Evolutionary conservation across 1,140 invertebrate species (phyloP).

Genomic region (Oedothorax gibbosus): DNA sequence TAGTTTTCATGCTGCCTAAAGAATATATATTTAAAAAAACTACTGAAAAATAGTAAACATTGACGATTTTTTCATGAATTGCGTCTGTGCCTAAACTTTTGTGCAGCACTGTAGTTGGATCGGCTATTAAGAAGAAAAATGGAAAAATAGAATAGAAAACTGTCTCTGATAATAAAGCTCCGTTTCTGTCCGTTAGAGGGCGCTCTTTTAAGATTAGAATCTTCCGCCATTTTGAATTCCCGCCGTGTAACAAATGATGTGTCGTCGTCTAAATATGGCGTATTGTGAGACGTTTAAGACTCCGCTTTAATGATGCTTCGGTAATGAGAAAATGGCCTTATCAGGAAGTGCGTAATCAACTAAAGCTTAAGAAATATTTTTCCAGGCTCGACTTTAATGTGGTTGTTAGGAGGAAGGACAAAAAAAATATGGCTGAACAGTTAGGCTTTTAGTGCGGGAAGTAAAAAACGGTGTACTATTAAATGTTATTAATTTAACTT

Average conservation of each 20-base stretch:
- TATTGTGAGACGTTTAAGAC: slow-evolving; percentile 42
- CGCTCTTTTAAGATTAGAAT: slow-evolving; percentile 52
- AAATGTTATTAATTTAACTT: too few species aligned
- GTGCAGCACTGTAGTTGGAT: too few species aligned
- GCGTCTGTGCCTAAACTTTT: too few species aligned
- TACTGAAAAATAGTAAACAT: not conserved
- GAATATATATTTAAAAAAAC: slow-evolving; percentile 2
- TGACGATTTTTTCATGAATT: too few species aligned
- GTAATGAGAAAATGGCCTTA: slow-evolving; percentile 56
- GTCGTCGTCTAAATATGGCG: slow-evolving; percentile 55
- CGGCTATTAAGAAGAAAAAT: too few species aligned
- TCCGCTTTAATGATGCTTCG: slow-evolving; percentile 34
- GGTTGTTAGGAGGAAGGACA: slow-evolving; percentile 32
- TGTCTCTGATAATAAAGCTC: slow-evolving; percentile 50
- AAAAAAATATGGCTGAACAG: too few species aligned
- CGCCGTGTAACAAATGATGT: slow-evolving; percentile 52
- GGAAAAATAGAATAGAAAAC: slow-evolving; percentile 19
- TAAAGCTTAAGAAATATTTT: slow-evolving; percentile 41
- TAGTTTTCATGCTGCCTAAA: too few species aligned
- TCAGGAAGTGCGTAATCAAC: slow-evolving; percentile 42
- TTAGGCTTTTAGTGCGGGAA: too few species aligned
- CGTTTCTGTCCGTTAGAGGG: slow-evolving; percentile 30
- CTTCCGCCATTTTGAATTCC: slow-evolving; percentile 54
- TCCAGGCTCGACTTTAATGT: slow-evolving; percentile 4
- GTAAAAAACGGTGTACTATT: too few species aligned